These are phyloP conservation scores for Pelusios castaneus DNA, from an alignment of 2,113 vertebrate genomes.

Conservation along the genomic window DNA sequence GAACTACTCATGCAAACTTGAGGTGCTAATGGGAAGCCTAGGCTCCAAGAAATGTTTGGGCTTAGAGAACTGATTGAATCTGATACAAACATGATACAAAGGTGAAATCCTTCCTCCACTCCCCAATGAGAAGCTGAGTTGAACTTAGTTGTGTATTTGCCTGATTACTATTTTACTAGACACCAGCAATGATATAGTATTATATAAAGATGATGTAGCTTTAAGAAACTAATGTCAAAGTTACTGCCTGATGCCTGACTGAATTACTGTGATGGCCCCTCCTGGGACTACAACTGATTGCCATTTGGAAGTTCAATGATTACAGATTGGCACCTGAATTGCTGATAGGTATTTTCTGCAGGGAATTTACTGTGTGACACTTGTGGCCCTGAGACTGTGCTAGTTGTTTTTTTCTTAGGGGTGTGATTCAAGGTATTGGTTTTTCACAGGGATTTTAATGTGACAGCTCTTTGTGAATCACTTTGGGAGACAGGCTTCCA, in stretches of 20 bases:
- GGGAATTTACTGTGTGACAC: background rate
- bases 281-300: background rate
- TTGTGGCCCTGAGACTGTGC: background rate
- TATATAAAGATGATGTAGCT: background rate
- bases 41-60: background rate
- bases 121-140: too few relatives aligned
- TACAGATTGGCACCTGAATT: background rate
- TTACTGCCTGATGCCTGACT: background rate
- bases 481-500: too few relatives aligned
- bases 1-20: background rate
- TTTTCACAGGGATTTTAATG: too few relatives aligned
- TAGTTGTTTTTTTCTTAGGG: too few relatives aligned
- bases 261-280: background rate
- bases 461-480: too few relatives aligned
- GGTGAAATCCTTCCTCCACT: background rate
- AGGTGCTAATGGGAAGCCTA: background rate
- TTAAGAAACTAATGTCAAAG: background rate
- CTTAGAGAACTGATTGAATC: background rate
- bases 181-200: background rate
- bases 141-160: background rate
- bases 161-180: background rate
- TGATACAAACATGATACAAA: background rate
- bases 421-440: too few relatives aligned
- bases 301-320: background rate
- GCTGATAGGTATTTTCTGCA: background rate